Percentiles rank a stretch among this genome's conserved stretches.
Evolutionary conservation across 2,113 vertebrate genomes (phyloP).

Genomic region (Neodontobutis hainanensis): DNA sequence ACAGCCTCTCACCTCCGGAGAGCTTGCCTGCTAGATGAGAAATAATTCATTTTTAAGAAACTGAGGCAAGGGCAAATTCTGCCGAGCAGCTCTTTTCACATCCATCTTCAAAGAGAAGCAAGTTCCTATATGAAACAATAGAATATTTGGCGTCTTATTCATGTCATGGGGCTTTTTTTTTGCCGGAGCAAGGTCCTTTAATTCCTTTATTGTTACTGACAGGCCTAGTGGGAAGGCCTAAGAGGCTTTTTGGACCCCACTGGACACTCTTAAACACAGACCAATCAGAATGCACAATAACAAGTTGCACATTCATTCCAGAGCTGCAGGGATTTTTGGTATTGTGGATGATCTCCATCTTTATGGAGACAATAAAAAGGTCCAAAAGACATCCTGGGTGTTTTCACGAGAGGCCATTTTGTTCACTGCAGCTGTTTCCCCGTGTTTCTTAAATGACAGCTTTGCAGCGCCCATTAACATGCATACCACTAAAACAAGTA

Average conservation of each 20-base stretch:
- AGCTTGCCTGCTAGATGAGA: conserved; percentile 72
- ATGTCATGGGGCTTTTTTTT: conserved; percentile 54
- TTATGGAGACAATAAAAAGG: conserved; percentile 57
- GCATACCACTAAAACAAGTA: conserved; percentile 75
- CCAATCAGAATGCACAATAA: conserved; percentile 70
- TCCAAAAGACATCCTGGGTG: conserved; percentile 55
- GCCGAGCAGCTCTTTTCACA: conserved; percentile 61
- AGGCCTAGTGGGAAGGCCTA: conserved; percentile 61
- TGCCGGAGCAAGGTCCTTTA: conserved; percentile 54
- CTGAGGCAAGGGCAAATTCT: conserved; percentile 70
- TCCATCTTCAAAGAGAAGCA: conserved; percentile 73
- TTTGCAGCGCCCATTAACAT: conserved; percentile 72
- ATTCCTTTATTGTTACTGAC: conserved; percentile 71
- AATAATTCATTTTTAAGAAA: conserved; percentile 75
- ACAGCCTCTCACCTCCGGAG: conserved; percentile 75
- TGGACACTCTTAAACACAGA: conserved; percentile 66
- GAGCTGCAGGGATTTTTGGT: conserved; percentile 57
- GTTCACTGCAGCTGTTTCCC: conserved; percentile 66
- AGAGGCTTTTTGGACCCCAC: conserved; percentile 72
- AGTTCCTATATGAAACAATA: conserved; percentile 75
- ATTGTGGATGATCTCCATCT: conserved; percentile 67
- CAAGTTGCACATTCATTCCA: conserved; percentile 61
- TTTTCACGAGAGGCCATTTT: conserved; percentile 73
- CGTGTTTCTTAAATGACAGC: conserved; percentile 72
- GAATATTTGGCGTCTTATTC: conserved; percentile 69